Conservation (phyloP, 2,888 invertebrate genomes). For the Acanthopleura granulata region DNA sequence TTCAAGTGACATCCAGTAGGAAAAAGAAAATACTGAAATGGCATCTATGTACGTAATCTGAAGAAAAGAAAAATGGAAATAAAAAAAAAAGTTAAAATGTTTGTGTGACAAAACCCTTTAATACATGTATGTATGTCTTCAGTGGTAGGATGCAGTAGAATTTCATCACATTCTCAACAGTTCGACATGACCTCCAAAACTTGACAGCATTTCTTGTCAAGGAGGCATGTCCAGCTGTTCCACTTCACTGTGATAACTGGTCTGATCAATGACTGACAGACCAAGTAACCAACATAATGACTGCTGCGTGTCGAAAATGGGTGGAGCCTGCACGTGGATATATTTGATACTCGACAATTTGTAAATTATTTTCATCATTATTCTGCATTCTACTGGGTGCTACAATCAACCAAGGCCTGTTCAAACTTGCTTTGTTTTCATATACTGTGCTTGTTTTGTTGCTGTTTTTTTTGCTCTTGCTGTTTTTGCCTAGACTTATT, state of each 20-base stretch:
- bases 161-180: not conserved
- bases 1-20: too few relatives aligned
- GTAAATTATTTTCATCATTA: not conserved
- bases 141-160: not conserved
- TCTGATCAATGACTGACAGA: not conserved
- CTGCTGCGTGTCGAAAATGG: too few relatives aligned
- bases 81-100: too few relatives aligned
- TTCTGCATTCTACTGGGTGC: slow-evolving; percentile 6
- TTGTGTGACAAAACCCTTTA: too few relatives aligned
- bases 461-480: not conserved
- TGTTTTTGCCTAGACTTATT: too few relatives aligned
- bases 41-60: too few relatives aligned
- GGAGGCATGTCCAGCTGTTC: not conserved
- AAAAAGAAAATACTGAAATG: too few relatives aligned
- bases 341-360: not conserved
- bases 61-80: too few relatives aligned
- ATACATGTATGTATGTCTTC: too few relatives aligned
- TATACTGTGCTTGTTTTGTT: not conserved
- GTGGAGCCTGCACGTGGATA: too few relatives aligned
- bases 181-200: not conserved
- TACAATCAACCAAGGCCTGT: not conserved
- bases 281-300: not conserved
- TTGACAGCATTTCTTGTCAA: not conserved
- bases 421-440: too few relatives aligned
- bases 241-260: slow-evolving; percentile 5